These are phyloP conservation scores for Himantopus leucocephalus DNA, from an alignment of 2,113 vertebrate genomes.

Conservation along the genomic window DNA sequence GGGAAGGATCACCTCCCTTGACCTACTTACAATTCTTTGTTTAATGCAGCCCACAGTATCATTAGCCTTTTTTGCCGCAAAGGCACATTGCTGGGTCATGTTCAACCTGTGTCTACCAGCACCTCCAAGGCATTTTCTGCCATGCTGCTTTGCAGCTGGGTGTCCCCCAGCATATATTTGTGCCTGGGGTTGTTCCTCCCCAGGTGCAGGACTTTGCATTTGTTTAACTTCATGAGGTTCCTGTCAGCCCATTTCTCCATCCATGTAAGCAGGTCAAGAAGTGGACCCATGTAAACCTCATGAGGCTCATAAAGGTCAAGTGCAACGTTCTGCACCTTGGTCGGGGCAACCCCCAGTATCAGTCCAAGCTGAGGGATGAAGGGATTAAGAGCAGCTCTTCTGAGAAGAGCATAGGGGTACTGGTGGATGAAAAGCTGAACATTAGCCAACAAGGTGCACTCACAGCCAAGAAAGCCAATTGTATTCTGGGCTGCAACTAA, in stretches of 20 bases:
- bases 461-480: background rate
- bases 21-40: no score
- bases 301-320: background rate
- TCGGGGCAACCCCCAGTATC: rapidly evolving
- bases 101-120: background rate
- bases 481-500: background rate
- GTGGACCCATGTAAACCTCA: background rate
- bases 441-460: rapidly evolving
- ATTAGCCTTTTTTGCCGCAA: no score
- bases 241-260: background rate
- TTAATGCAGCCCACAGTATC: no score
- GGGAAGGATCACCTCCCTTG: no score
- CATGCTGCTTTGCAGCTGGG: background rate
- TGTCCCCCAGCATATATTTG: background rate
- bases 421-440: background rate
- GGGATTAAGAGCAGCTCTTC: no score
- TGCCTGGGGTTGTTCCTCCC: background rate
- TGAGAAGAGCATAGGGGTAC: background rate
- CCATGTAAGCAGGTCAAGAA: background rate
- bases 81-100: background rate
- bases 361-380: background rate
- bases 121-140: background rate
- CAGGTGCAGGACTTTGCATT: background rate
- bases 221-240: background rate
- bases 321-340: background rate